Conservation (phyloP, 2,113 vertebrate genomes). For the Alouatta palliata region DNA sequence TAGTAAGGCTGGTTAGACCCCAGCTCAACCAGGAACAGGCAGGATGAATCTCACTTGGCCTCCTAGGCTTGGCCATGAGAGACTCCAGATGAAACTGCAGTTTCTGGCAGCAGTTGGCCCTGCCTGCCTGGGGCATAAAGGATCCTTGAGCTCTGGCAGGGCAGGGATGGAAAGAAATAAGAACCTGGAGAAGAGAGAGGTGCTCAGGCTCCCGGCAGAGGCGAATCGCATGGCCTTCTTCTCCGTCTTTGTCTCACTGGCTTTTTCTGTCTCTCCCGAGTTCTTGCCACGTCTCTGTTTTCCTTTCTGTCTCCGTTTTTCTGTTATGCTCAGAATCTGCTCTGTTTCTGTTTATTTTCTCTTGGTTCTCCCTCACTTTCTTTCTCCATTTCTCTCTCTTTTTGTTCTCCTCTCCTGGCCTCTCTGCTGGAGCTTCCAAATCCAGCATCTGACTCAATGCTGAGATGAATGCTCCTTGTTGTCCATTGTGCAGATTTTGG, state of each 20-base stretch:
- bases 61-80: neutral
- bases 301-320: neutral
- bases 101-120: neutral
- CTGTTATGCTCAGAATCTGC: neutral
- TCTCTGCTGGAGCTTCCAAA: neutral
- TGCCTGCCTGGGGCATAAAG: neutral
- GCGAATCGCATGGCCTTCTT: accelerated
- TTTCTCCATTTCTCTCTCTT: neutral
- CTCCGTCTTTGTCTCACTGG: constrained; percentile 56
- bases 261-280: neutral
- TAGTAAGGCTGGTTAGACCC: neutral
- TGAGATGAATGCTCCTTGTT: neutral
- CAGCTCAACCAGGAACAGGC: neutral
- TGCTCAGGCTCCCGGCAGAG: neutral
- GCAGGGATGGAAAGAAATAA: neutral
- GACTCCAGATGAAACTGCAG: neutral
- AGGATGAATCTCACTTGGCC: neutral
- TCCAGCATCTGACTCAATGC: neutral
- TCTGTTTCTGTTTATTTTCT: neutral
- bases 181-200: neutral
- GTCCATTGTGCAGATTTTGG: neutral
- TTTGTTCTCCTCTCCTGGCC: neutral
- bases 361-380: too few relatives aligned
- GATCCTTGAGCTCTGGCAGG: neutral
- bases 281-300: neutral